Conservation (phyloP, 2,888 invertebrate genomes). For the Imbricaverruca yamaguchii region DNA sequence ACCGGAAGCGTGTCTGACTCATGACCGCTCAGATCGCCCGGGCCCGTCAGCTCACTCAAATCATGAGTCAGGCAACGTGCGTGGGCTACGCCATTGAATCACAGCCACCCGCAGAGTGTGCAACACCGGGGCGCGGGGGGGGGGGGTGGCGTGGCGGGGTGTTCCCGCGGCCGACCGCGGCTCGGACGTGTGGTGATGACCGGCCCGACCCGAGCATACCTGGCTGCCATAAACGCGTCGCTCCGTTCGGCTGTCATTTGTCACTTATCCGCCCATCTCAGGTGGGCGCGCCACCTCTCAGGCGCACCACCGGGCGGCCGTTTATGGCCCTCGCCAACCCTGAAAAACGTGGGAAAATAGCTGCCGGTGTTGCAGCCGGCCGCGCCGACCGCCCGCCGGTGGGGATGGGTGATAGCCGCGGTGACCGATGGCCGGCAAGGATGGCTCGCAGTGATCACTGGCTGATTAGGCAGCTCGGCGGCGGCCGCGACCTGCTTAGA, state of each 20-base stretch:
- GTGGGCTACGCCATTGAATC: no score
- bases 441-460: not conserved
- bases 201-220: not conserved
- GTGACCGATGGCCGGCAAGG: no score
- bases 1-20: no score
- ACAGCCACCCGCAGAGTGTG: no score
- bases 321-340: not conserved
- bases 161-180: not conserved
- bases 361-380: not conserved
- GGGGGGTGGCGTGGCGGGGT: not conserved
- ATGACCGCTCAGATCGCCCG: no score
- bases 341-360: slow-evolving; percentile 11
- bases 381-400: not conserved
- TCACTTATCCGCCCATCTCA: slow-evolving; percentile 7
- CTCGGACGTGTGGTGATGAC: not conserved
- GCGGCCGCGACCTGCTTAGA: no score
- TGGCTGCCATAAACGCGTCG: not conserved
- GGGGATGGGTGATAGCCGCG: no score
- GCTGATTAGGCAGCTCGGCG: not conserved
- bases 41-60: no score
- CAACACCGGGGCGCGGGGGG: not conserved
- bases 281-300: not conserved
- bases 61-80: no score
- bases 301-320: not conserved
- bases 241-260: not conserved